These are phyloP conservation scores for Piliocolobus tephrosceles DNA, from an alignment of 2,113 vertebrate genomes.

Conservation along the genomic window DNA sequence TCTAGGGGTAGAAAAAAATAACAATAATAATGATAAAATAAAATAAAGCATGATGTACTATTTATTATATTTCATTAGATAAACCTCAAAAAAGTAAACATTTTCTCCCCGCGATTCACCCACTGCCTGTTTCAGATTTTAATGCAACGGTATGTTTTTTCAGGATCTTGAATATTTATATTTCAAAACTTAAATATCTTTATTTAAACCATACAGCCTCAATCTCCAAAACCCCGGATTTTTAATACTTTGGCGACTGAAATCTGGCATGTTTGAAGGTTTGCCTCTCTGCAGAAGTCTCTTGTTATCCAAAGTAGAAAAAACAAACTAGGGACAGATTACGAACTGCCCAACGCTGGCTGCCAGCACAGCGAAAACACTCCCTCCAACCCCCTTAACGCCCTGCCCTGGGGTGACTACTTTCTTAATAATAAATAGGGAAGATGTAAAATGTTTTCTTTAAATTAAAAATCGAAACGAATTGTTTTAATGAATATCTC, in stretches of 20 bases:
- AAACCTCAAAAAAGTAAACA: constrained; percentile 79
- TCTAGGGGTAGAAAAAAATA: background rate
- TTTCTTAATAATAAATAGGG: constrained; percentile 82
- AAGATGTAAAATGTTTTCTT: constrained; percentile 83
- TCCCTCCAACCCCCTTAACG: constrained; percentile 47
- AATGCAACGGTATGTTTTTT: constrained; percentile 68
- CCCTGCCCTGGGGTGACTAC: constrained; percentile 76
- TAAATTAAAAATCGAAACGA: constrained; percentile 85
- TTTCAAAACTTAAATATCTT: constrained; percentile 75
- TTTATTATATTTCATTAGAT: constrained; percentile 78
- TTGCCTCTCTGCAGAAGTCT: constrained; percentile 70
- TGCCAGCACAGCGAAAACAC: constrained; percentile 70
- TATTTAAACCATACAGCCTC: constrained; percentile 70
- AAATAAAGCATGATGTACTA: constrained; percentile 55
- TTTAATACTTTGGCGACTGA: constrained; percentile 72
- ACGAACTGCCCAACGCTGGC: constrained; percentile 78
- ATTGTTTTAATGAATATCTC: constrained; percentile 87
- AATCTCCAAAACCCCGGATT: constrained; percentile 56
- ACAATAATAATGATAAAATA: background rate
- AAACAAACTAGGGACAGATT: constrained; percentile 72
- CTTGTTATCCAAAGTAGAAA: constrained; percentile 70
- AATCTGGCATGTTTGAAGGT: constrained; percentile 71
- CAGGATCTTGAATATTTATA: constrained; percentile 62
- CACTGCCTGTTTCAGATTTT: constrained; percentile 71
- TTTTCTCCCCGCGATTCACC: constrained; percentile 72